Conservation (phyloP, 2,888 invertebrate species). For the Panopea generosa region DNA sequence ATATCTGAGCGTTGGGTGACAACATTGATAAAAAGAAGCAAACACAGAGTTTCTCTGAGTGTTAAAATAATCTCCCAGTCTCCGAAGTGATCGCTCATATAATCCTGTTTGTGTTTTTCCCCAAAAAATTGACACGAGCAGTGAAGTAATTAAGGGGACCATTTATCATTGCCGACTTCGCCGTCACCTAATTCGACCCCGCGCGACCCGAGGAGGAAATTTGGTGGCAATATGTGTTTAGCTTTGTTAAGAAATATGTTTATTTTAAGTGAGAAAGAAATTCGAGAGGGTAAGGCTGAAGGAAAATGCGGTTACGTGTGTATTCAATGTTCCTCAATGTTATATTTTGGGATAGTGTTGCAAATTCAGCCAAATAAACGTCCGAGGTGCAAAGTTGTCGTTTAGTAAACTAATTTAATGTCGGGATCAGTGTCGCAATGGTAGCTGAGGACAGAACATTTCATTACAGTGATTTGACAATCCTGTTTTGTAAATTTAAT, state of each 20-base stretch:
- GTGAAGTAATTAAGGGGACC: conserved; percentile 64
- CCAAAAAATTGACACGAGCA: conserved; percentile 51
- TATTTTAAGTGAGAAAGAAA: conserved; percentile 57
- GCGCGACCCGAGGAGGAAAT: conserved; percentile 60
- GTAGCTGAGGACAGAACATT: no score
- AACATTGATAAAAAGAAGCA: conserved; percentile 56
- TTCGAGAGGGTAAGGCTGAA: conserved; percentile 32
- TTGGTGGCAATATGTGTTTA: conserved; percentile 64
- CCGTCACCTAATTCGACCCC: conserved; percentile 58
- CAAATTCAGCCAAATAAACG: conserved; percentile 1
- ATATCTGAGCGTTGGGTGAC: conserved; percentile 53
- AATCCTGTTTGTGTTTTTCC: conserved; percentile 52
- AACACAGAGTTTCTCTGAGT: conserved; percentile 20
- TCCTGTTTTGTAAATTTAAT: no score
- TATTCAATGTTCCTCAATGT: background rate
- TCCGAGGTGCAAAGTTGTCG: background rate
- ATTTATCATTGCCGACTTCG: conserved; percentile 62
- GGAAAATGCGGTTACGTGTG: conserved; percentile 1
- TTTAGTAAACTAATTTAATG: conserved; percentile 1
- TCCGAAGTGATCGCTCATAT: conserved; percentile 49
- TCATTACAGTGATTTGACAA: no score
- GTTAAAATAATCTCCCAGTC: conserved; percentile 26
- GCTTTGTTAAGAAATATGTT: conserved; percentile 66
- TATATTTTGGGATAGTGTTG: conserved; percentile 1
- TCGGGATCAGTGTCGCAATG: no score